Conservation (phyloP, 2,888 invertebrate species). For the Apamea monoglypha region DNA sequence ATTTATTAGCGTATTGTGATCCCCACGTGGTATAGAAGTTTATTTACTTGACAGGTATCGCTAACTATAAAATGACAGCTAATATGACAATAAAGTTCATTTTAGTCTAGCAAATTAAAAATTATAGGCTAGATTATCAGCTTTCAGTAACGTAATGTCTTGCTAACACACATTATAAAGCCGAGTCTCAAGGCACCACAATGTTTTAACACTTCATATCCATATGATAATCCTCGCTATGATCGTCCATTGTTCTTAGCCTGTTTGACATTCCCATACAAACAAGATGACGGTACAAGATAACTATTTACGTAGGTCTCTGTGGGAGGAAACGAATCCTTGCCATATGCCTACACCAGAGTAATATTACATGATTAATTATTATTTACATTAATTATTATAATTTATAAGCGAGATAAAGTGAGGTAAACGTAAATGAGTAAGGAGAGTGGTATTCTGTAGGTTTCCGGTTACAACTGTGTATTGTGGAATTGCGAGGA, state of each 20-base stretch:
- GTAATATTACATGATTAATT: constrained; percentile 39
- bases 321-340: constrained; percentile 62
- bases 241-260: constrained; percentile 62
- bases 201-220: constrained; percentile 34
- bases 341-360: constrained; percentile 55
- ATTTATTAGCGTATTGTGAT: background rate
- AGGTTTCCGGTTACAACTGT: constrained; percentile 17
- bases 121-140: too few species aligned
- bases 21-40: background rate
- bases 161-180: background rate
- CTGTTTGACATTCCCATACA: constrained; percentile 65
- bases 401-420: constrained; percentile 19
- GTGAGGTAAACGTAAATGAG: constrained; percentile 10
- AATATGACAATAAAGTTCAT: background rate
- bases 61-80: background rate
- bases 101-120: background rate
- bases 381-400: constrained; percentile 45
- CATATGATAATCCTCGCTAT: constrained; percentile 49
- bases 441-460: constrained; percentile 26
- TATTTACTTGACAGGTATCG: background rate
- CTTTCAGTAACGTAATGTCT: background rate
- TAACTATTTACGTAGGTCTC: constrained; percentile 59
- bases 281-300: constrained; percentile 51
- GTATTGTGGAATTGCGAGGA: background rate
- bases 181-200: constrained; percentile 14